Evolutionary conservation across 2,888 invertebrate species (phyloP).

Genomic region (Tolmerus cingulatus): DNA sequence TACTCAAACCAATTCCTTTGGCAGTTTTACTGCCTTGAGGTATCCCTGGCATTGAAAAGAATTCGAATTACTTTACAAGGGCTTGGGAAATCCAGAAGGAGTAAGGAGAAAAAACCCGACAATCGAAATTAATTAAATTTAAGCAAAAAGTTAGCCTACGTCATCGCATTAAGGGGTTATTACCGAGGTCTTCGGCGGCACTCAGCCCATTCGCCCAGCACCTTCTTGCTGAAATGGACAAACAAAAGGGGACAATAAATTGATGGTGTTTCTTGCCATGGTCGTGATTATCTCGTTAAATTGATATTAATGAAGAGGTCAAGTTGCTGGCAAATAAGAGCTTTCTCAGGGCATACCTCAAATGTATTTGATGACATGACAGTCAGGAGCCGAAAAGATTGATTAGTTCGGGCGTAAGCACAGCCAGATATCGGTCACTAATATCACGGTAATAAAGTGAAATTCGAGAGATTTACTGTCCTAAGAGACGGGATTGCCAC

Average conservation of each 20-base stretch:
- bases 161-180: not conserved
- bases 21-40: not conserved
- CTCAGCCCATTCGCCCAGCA: not conserved
- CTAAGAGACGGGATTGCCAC: not conserved
- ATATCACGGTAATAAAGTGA: not conserved
- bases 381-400: not conserved
- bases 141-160: not conserved
- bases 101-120: not conserved
- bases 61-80: not conserved
- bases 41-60: not conserved
- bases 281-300: not conserved
- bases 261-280: not conserved
- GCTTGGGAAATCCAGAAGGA: not conserved
- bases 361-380: not conserved
- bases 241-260: constrained; percentile 6
- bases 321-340: not conserved
- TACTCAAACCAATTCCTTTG: not conserved
- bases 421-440: not conserved
- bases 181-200: not conserved
- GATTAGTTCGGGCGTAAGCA: not conserved
- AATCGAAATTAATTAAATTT: not conserved
- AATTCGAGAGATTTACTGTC: not conserved
- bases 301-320: constrained; percentile 9
- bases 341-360: not conserved
- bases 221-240: not conserved